Conservation (phyloP, 1,140 invertebrate genomes). For the Neodiprion pinetum region DNA sequence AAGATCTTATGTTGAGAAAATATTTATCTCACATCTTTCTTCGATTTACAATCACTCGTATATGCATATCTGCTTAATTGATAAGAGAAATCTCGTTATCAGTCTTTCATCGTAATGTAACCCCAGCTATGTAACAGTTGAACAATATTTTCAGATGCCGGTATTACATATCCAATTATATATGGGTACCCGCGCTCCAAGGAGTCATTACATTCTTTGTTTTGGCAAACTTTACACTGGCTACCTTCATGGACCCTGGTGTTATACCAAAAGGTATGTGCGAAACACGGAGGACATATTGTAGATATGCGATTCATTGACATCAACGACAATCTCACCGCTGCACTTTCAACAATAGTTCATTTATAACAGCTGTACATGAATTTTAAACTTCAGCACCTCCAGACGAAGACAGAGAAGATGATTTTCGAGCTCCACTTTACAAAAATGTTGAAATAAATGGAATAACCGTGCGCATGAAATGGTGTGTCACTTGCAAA, state of each 20-base stretch:
- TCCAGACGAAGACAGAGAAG: constrained; percentile 95
- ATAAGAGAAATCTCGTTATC: too few relatives aligned
- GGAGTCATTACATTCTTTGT: constrained; percentile 96
- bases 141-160: constrained; percentile 77
- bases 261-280: constrained; percentile 94
- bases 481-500: constrained; percentile 99
- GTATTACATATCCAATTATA: constrained; percentile 80
- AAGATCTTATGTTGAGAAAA: too few relatives aligned
- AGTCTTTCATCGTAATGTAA: too few relatives aligned
- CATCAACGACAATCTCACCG: neutral
- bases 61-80: too few relatives aligned
- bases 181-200: constrained; percentile 92
- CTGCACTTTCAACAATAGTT: too few relatives aligned
- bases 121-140: too few relatives aligned
- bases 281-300: constrained; percentile 4
- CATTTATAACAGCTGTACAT: too few relatives aligned
- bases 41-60: too few relatives aligned
- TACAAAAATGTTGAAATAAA: constrained; percentile 99
- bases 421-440: constrained; percentile 96
- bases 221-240: constrained; percentile 96
- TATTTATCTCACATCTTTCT: too few relatives aligned
- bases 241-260: constrained; percentile 99
- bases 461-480: constrained; percentile 98
- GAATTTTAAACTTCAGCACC: constrained; percentile 71
- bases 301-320: constrained; percentile 13